A percentile compares a stretch with the other conserved stretches of the same genome.
These are phyloP conservation scores for Drosophila prolongata DNA, from an alignment of 2,888 invertebrate genomes.

Conservation along the genomic window DNA sequence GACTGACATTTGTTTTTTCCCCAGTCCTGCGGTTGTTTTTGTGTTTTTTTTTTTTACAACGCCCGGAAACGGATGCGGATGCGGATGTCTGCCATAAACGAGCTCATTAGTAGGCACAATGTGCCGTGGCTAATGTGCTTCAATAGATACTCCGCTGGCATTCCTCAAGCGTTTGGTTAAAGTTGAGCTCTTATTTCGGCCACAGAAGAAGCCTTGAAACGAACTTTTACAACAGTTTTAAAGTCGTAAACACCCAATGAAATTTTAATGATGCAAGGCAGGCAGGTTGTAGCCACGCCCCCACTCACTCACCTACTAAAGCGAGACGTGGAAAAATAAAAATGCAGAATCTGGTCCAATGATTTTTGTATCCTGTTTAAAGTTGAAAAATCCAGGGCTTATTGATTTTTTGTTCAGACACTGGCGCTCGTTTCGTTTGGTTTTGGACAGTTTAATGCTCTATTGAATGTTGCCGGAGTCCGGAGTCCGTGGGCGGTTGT, in stretches of 20 bases:
- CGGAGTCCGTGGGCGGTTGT: constrained; percentile 1
- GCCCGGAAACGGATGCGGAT: constrained; percentile 44
- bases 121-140: constrained; percentile 48
- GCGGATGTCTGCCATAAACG: constrained; percentile 59
- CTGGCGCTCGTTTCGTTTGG: constrained; percentile 32
- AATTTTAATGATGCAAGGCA: constrained; percentile 59
- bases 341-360: constrained; percentile 23
- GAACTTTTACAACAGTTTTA: constrained; percentile 69
- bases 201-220: constrained; percentile 46
- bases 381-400: constrained; percentile 34
- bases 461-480: constrained; percentile 42
- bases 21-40: neutral
- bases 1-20: constrained; percentile 28
- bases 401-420: constrained; percentile 57
- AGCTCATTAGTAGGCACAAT: constrained; percentile 69
- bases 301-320: constrained; percentile 2
- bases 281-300: constrained; percentile 26
- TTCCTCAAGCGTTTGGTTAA: constrained; percentile 18
- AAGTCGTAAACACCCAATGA: constrained; percentile 74
- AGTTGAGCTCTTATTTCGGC: constrained; percentile 61
- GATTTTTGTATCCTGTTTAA: constrained; percentile 36
- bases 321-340: constrained; percentile 17
- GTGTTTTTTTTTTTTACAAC: constrained; percentile 22
- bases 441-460: constrained; percentile 68
- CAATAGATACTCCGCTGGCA: constrained; percentile 38